Evolutionary conservation across 2,797 vertebrate genomes (phyloP).

Genomic region (Argyrosomus regius): DNA sequence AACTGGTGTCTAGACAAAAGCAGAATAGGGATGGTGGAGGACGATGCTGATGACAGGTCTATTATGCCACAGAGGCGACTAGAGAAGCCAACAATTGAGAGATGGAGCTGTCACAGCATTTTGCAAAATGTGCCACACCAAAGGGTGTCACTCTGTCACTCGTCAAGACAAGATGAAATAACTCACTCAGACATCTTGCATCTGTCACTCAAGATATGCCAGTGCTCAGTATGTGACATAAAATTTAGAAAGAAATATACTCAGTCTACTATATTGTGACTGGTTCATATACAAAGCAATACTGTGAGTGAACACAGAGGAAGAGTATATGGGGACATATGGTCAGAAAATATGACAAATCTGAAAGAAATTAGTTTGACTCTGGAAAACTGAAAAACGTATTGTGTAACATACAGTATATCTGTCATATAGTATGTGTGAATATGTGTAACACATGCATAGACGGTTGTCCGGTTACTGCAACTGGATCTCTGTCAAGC

Average conservation of each 20-base stretch:
- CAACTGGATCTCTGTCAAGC: neutral
- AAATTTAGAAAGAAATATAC: slow-evolving; percentile 14
- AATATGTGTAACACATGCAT: neutral
- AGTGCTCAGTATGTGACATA: slow-evolving; percentile 29
- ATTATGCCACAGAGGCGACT: slow-evolving; percentile 74
- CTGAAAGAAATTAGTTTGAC: neutral
- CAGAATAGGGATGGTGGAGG: slow-evolving; percentile 58
- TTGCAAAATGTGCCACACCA: slow-evolving; percentile 71
- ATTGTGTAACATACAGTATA: neutral
- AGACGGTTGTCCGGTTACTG: neutral
- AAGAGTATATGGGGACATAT: neutral
- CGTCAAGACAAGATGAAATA: slow-evolving; percentile 58
- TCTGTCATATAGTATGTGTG: neutral
- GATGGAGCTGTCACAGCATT: slow-evolving; percentile 72
- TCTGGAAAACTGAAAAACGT: neutral
- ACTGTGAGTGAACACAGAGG: neutral
- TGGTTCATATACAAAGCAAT: neutral
- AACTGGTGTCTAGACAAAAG: slow-evolving; percentile 74
- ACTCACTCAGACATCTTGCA: slow-evolving; percentile 55
- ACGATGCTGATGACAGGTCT: slow-evolving; percentile 75
- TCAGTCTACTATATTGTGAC: slow-evolving; percentile 18
- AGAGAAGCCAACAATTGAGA: slow-evolving; percentile 69
- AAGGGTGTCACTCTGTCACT: slow-evolving; percentile 73
- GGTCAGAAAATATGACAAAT: neutral
- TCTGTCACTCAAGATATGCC: slow-evolving; percentile 58